These are phyloP conservation scores for Aspiorhynchus laticeps DNA, from an alignment of 2,113 vertebrate genomes.

Conservation along the genomic window DNA sequence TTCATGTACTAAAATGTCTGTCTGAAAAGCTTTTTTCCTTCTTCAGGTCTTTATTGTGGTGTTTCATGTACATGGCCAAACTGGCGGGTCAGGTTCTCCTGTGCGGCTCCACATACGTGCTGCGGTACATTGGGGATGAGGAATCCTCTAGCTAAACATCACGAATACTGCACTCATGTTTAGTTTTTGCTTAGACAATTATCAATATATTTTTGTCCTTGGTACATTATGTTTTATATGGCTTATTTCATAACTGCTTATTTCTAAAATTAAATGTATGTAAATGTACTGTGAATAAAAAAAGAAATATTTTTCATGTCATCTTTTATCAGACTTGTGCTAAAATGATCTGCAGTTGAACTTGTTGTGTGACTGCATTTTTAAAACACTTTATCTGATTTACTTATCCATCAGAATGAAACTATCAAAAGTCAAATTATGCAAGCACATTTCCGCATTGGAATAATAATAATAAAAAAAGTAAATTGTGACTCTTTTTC, in stretches of 20 bases:
- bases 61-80: slow-evolving; percentile 73
- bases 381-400: too few relatives aligned
- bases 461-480: too few relatives aligned
- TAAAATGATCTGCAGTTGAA: neutral
- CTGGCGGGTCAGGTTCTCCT: slow-evolving; percentile 78
- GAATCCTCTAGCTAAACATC: slow-evolving; percentile 50
- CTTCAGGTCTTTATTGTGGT: slow-evolving; percentile 74
- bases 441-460: too few relatives aligned
- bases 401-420: too few relatives aligned
- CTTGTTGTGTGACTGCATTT: too few relatives aligned
- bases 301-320: neutral
- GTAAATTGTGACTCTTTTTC: too few relatives aligned
- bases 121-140: slow-evolving; percentile 70
- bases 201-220: neutral
- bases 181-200: neutral
- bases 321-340: neutral
- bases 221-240: neutral
- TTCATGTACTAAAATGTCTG: too few relatives aligned
- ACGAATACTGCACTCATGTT: neutral
- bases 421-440: too few relatives aligned
- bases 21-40: too few relatives aligned
- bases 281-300: neutral
- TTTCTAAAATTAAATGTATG: neutral
- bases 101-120: slow-evolving; percentile 69
- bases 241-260: neutral